Base-by-base conservation (phyloP, 1,140 invertebrate genomes). In the Euura saliciscinereae region DNA sequence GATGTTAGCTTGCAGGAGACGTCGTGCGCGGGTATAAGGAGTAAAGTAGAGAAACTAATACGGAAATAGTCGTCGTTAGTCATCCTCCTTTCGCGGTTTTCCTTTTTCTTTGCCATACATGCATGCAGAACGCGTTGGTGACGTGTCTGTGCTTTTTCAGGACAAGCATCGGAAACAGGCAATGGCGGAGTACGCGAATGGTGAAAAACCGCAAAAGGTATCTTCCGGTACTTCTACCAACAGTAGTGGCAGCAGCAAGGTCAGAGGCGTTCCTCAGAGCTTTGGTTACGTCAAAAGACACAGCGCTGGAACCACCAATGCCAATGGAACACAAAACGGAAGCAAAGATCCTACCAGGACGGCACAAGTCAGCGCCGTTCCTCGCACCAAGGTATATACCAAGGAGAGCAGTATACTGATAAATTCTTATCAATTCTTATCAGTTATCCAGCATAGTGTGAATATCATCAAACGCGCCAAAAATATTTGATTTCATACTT, bases 261-360 rank as follows among this genome's bases (percentile, higher is more conserved):
- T 91, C 4, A 88, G 91, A 75, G 92, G 93, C 44, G 93, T 93
- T 1, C 93, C 94, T 6, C 93, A 94, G 73, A 94, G 91, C 83
- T 95, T 95, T 80, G 93, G 93, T 44, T 95, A 95, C 80, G 92
- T 94, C n/a, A 96, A 95, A 80, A 89, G 94, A 74, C 91, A 93
- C 75, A 93, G 92, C 74, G 84, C 84, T 4, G 92, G 91, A 8
- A 86, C 87, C 2, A 86, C 79, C 71, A 85, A 80, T 74, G 86
- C 87, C 2, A 90, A 88, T 68, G 89, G 89, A 11, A 87, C 89
- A 46, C 90, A 88, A 78, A 87, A 88, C 87, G 85, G 81, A 44
- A 78, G 80, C 44, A 90, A 90, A 71, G 85, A 85, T 71, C 83
- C 87, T 13, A 81, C 86, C 43, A 86, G 94, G 79, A 95, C 94